phyloP scores from a whole-genome alignment of 2,113 vertebrate genomes.

The Chinchilla lanigera region DNA sequence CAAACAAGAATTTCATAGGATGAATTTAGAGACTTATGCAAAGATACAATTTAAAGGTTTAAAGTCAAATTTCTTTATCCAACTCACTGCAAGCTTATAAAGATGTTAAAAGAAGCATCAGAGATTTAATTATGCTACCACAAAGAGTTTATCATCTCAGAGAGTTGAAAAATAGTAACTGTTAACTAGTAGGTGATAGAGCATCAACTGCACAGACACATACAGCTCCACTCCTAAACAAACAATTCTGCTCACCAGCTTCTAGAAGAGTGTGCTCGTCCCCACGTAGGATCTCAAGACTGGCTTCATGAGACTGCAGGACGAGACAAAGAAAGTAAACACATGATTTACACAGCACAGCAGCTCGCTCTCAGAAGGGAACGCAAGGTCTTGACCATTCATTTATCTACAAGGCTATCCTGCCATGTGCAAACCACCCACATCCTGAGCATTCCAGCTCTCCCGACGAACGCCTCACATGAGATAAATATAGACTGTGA shows the following conservation, averaged over 20 bases:
- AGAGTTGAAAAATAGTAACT: background rate
- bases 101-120: background rate
- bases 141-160: background rate
- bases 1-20: background rate
- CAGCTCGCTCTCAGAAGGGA: constrained; percentile 65
- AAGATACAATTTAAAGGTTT: constrained; percentile 3
- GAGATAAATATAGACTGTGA: constrained; percentile 80
- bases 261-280: constrained; percentile 46
- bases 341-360: constrained; percentile 59
- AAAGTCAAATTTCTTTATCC: background rate
- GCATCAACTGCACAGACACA: background rate
- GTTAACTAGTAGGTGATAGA: background rate
- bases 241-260: constrained; percentile 72
- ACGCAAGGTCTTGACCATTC: background rate
- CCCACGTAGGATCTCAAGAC: constrained; percentile 25
- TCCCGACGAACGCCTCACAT: background rate
- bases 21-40: background rate
- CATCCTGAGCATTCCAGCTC: constrained; percentile 52
- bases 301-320: constrained; percentile 2
- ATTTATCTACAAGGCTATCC: constrained; percentile 34
- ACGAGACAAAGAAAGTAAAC: constrained; percentile 57
- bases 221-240: background rate
- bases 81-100: constrained; percentile 2
- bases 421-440: constrained; percentile 66
- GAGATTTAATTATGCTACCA: constrained; percentile 3